phyloP scores from a whole-genome alignment of 2,888 invertebrate species.

The Abscondita cerata region DNA sequence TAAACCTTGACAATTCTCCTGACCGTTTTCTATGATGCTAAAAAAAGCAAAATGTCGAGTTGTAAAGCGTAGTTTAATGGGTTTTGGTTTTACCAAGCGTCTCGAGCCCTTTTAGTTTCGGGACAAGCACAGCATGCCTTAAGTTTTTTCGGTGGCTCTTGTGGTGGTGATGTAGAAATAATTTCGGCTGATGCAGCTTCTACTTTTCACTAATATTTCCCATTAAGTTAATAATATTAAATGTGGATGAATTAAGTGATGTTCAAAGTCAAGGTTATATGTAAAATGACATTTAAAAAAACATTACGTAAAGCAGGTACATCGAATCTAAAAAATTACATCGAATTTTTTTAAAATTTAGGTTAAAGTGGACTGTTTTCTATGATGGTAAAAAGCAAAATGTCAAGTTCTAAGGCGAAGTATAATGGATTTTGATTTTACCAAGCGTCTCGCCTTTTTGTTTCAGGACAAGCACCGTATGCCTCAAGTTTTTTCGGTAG shows the following conservation, averaged over 20 bases:
- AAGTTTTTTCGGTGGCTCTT: conserved; percentile 72
- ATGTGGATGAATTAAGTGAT: not conserved
- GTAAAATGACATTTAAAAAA: too few species aligned
- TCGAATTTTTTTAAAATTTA: too few species aligned
- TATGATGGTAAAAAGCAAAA: conserved; percentile 82
- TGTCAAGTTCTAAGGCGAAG: too few species aligned
- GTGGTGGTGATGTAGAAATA: conserved; percentile 39
- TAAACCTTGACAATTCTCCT: conserved; percentile 85
- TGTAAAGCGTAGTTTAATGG: too few species aligned
- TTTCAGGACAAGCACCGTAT: conserved; percentile 98
- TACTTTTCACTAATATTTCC: conserved; percentile 63
- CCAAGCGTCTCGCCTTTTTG: conserved; percentile 93
- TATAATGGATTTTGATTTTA: too few species aligned
- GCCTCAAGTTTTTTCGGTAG: conserved; percentile 81
- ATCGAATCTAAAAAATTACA: too few species aligned
- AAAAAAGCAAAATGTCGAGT: too few species aligned
- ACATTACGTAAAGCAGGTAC: too few species aligned
- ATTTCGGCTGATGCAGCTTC: conserved; percentile 58
- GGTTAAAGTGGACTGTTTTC: conserved; percentile 90
- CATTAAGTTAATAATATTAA: too few species aligned
- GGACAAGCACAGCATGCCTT: conserved; percentile 98
- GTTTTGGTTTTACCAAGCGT: conserved; percentile 95
- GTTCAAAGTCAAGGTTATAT: too few species aligned
- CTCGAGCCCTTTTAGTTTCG: conserved; percentile 89
- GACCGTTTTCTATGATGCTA: conserved; percentile 90